Evolutionary conservation across 2,888 invertebrate species (phyloP).

Genomic region (Chloroclysta siterata): DNA sequence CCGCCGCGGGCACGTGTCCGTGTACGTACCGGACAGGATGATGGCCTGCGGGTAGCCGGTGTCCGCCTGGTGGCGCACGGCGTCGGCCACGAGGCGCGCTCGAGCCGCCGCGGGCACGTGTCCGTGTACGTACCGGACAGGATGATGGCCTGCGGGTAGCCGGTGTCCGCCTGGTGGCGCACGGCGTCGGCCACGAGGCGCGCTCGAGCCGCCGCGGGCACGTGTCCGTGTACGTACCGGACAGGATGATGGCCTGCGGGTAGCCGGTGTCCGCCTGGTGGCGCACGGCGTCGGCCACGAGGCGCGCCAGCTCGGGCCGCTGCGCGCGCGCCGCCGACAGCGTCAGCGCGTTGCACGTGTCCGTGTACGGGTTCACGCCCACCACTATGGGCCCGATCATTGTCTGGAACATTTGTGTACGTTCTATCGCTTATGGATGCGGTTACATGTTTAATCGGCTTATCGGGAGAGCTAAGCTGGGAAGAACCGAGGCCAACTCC

Average conservation of each 20-base stretch:
- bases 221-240: slow-evolving; percentile 82
- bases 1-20: too few species aligned
- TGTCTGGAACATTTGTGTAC: slow-evolving; percentile 86
- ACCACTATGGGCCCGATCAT: slow-evolving; percentile 96
- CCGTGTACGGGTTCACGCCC: slow-evolving; percentile 95
- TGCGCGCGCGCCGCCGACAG: slow-evolving; percentile 90
- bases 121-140: slow-evolving; percentile 87
- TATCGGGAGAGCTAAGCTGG: too few species aligned
- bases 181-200: too few species aligned
- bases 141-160: slow-evolving; percentile 88
- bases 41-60: too few species aligned
- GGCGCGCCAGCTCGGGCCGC: slow-evolving; percentile 93
- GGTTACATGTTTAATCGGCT: too few species aligned
- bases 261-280: slow-evolving; percentile 98
- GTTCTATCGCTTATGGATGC: too few species aligned
- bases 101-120: too few species aligned
- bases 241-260: slow-evolving; percentile 97
- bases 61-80: too few species aligned
- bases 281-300: slow-evolving; percentile 95
- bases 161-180: too few species aligned
- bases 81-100: too few species aligned
- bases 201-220: slow-evolving; percentile 69
- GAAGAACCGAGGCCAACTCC: too few species aligned
- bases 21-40: too few species aligned
- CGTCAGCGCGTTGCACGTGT: slow-evolving; percentile 94